Base-by-base conservation (phyloP, 2,888 invertebrate species). In the Teleiodes luculella region DNA sequence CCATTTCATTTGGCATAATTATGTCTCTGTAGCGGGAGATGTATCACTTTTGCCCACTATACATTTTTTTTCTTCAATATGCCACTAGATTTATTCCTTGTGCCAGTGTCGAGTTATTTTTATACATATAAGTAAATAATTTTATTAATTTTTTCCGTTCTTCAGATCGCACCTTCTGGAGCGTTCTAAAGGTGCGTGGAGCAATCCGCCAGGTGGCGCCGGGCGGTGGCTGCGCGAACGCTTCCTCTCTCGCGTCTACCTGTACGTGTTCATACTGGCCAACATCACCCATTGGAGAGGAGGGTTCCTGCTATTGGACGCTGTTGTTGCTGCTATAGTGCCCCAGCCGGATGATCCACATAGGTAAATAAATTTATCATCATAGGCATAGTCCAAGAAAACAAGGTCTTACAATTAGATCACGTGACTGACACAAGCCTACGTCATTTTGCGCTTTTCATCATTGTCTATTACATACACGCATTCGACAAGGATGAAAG, bases 201-300 rank as follows among this genome's bases (percentile, higher is more conserved):
- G 79, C 41, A 60, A 58, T 1, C 52, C 61, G 0, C 61, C 66
- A 0, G 73, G 74, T 0, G 70, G 73, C 1, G 72, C 73, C 0
- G 72, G 72, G 0, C 68, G 74, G 0, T 88, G 87, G 87, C 54
- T 83, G 0, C 64, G 70, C 2, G 88, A 88, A 59, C 71, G 88
- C 0, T 1, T 78, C 0, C 24, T 88, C 7, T 95, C 95, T 11
- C 87, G 96, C 1, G 61, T 94, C 0, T 97, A 97, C 80, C 95
- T 95, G 0, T 91, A 92, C 61, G 77, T 94, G 52, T 96, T 94
- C 77, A 94, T 93, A 0, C 86, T 95, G 58, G 91, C 94, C 58
- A 95, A 95, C 79, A 95, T 96, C 14, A 96, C 95, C 85, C 95
- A 95, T 67, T 97, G 97, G 96, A 90, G 96, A 0, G 97, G 97